Conservation (phyloP, 2,888 invertebrate species). For the Epirrita christyi region DNA sequence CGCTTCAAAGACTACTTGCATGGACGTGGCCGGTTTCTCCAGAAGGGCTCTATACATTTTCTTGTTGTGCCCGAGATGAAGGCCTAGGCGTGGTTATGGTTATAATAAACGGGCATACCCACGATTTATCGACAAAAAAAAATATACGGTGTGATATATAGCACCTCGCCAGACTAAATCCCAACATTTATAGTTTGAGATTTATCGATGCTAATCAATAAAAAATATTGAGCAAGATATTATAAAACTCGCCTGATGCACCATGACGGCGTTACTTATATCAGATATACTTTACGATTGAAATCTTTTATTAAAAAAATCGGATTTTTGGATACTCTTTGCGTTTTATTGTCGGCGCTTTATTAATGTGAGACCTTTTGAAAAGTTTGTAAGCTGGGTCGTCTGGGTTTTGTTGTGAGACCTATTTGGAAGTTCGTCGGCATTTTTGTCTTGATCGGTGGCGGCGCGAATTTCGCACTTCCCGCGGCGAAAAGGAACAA, state of each 20-base stretch:
- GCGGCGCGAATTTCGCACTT: constrained; percentile 68
- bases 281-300: constrained; percentile 58
- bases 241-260: constrained; percentile 59
- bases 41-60: constrained; percentile 14
- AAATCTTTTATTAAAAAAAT: constrained; percentile 58
- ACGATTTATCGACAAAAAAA: constrained; percentile 67
- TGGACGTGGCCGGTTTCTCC: constrained; percentile 20
- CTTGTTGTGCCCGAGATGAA: constrained; percentile 25
- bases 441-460: constrained; percentile 52
- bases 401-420: constrained; percentile 38
- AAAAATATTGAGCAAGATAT: constrained; percentile 63
- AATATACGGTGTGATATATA: constrained; percentile 53
- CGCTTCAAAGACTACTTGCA: constrained; percentile 24
- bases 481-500: constrained; percentile 54
- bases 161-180: constrained; percentile 57
- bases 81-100: constrained; percentile 47
- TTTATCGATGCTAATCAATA: constrained; percentile 71
- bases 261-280: constrained; percentile 49
- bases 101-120: constrained; percentile 63
- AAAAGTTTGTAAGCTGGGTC: constrained; percentile 41
- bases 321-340: constrained; percentile 56
- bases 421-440: constrained; percentile 44
- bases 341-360: constrained; percentile 51
- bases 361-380: constrained; percentile 46
- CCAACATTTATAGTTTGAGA: constrained; percentile 57